Percentiles rank a stretch among this genome's conserved stretches.
These are phyloP conservation scores for Ferrisia virgata DNA, from an alignment of 2,888 invertebrate genomes.

Conservation along the genomic window DNA sequence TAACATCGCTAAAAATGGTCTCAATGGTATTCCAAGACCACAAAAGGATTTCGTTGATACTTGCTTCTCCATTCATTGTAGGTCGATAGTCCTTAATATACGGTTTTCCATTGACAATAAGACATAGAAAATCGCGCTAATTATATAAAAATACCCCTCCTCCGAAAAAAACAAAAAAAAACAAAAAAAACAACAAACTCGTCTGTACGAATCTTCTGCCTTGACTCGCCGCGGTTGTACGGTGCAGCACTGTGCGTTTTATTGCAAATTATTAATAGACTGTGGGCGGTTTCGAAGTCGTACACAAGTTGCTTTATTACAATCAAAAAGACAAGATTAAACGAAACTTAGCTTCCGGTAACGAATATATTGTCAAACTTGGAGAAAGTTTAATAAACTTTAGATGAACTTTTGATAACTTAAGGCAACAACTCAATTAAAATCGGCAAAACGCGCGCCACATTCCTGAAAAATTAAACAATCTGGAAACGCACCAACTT, in stretches of 20 bases:
- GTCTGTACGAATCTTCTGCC: background rate
- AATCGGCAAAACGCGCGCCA: slow-evolving; percentile 31
- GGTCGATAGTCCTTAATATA: too few relatives aligned
- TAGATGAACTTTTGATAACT: slow-evolving; percentile 43
- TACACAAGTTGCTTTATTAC: slow-evolving; percentile 30
- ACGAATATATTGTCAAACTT: slow-evolving; percentile 43
- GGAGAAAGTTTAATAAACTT: slow-evolving; percentile 43
- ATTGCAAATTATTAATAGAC: slow-evolving; percentile 35
- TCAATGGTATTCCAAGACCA: too few relatives aligned
- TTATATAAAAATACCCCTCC: too few relatives aligned
- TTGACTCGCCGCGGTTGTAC: too few relatives aligned
- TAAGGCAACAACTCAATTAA: slow-evolving; percentile 43
- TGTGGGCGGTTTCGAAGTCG: slow-evolving; percentile 31
- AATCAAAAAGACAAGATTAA: slow-evolving; percentile 30
- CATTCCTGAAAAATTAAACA: slow-evolving; percentile 40
- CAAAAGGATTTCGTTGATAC: too few relatives aligned
- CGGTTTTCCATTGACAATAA: too few relatives aligned
- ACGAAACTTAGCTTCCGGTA: slow-evolving; percentile 44
- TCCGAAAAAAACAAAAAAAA: background rate
- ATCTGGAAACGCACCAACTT: slow-evolving; percentile 12
- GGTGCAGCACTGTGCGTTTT: background rate
- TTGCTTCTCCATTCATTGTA: too few relatives aligned
- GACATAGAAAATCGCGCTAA: too few relatives aligned
- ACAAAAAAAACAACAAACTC: background rate
- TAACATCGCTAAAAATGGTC: too few relatives aligned